These are phyloP conservation scores for Caligus rogercresseyi DNA, from an alignment of 1,140 invertebrate species.

Conservation along the genomic window DNA sequence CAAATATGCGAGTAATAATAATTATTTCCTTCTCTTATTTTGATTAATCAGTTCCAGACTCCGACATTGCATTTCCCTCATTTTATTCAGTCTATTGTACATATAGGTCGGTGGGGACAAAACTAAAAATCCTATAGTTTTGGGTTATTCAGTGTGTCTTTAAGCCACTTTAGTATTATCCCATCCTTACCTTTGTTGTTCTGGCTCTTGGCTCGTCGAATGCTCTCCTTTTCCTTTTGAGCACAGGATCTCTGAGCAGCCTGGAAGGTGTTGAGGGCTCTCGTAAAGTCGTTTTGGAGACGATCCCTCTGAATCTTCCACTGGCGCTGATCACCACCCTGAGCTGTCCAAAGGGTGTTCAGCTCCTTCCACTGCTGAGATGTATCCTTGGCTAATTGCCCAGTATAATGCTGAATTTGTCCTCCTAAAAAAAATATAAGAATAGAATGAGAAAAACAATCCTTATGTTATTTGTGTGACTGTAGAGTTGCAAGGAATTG, in stretches of 20 bases:
- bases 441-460: constrained; percentile 16
- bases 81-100: no score
- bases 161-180: no score
- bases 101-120: no score
- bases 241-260: constrained; percentile 55
- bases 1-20: no score
- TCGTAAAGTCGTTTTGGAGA: constrained; percentile 79
- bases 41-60: no score
- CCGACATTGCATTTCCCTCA: no score
- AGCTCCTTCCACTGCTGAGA: constrained; percentile 64
- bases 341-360: constrained; percentile 36
- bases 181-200: not conserved
- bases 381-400: constrained; percentile 85
- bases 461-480: not conserved
- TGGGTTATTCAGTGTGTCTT: no score
- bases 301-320: constrained; percentile 76
- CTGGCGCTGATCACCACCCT: constrained; percentile 32
- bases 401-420: constrained; percentile 84
- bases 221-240: constrained; percentile 62
- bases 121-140: no score
- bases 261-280: constrained; percentile 70
- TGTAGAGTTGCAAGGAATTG: not conserved
- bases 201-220: constrained; percentile 26
- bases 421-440: constrained; percentile 43
- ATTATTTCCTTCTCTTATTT: no score